Conservation (phyloP, 2,888 invertebrate species). For the Stegana nigrithorax region DNA sequence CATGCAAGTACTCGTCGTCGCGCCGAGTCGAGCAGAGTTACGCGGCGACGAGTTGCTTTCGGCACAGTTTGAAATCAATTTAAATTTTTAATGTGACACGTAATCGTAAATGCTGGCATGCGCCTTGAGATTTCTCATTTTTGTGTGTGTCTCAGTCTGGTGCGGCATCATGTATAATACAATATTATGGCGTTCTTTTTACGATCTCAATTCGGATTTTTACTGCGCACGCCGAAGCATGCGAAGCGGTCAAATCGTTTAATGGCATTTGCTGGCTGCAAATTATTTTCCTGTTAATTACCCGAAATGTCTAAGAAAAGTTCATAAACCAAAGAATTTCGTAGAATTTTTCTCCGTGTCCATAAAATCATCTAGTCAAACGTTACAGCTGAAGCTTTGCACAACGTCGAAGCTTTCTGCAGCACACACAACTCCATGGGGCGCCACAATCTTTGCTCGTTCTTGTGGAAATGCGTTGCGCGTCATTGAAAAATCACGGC, state of each 20-base stretch:
- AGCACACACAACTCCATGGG: too few species aligned
- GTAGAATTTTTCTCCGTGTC: background rate
- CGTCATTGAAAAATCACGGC: constrained; percentile 15
- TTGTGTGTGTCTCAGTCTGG: too few species aligned
- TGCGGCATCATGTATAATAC: too few species aligned
- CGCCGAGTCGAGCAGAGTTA: too few species aligned
- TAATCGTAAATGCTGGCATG: constrained; percentile 34
- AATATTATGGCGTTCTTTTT: constrained; percentile 4
- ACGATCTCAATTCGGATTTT: constrained; percentile 9
- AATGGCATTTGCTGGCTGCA: background rate
- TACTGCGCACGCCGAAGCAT: background rate
- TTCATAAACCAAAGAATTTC: background rate
- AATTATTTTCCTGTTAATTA: constrained; percentile 2
- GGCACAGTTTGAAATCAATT: constrained; percentile 49
- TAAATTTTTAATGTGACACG: constrained; percentile 49
- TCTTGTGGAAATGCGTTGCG: too few species aligned
- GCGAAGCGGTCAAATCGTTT: background rate
- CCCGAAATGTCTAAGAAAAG: background rate
- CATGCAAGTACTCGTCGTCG: background rate
- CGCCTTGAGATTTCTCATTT: background rate
- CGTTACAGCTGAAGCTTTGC: constrained; percentile 14
- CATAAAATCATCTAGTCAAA: background rate
- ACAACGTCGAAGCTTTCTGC: background rate
- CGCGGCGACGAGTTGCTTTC: constrained; percentile 18
- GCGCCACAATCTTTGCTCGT: too few species aligned